Conservation (phyloP, 2,888 invertebrate genomes). For the Carcina quercana region DNA sequence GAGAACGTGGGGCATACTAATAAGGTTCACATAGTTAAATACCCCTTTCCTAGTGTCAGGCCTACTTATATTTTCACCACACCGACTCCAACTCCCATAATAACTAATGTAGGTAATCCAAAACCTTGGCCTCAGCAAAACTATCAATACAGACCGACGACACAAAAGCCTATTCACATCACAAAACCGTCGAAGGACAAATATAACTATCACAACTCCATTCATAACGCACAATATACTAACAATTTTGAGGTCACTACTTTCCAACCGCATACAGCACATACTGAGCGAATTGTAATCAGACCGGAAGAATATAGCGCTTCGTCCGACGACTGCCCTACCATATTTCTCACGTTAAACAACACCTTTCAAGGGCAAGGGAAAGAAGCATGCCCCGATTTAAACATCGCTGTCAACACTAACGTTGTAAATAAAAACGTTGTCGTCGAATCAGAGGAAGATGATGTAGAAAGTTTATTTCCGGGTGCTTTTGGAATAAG, state of each 20-base stretch:
- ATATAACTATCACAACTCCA: conserved; percentile 43
- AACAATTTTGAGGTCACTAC: conserved; percentile 53
- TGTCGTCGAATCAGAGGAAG: conserved; percentile 60
- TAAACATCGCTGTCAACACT: conserved; percentile 81
- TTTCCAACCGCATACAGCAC: conserved; percentile 49
- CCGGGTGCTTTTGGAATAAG: conserved; percentile 47
- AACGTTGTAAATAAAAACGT: conserved; percentile 77
- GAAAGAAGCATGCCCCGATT: conserved; percentile 79
- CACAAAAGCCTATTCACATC: conserved; percentile 38
- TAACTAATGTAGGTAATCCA: conserved; percentile 63
- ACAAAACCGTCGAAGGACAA: conserved; percentile 39
- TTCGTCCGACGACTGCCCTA: conserved; percentile 66
- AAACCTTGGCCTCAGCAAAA: conserved; percentile 35
- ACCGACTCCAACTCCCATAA: conserved; percentile 49
- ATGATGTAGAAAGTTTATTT: conserved; percentile 39
- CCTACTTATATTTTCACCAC: conserved; percentile 47
- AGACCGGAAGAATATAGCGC: conserved; percentile 63
- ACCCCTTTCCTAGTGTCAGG: conserved; percentile 15
- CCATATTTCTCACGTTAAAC: conserved; percentile 71
- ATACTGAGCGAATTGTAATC: conserved; percentile 63
- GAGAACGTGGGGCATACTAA: conserved; percentile 42
- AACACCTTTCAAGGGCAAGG: conserved; percentile 71
- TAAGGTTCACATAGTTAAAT: conserved; percentile 43
- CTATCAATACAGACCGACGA: conserved; percentile 33
- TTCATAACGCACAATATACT: conserved; percentile 33